Base-by-base conservation (phyloP, 2,888 invertebrate genomes). In the Papilio protenor region DNA sequence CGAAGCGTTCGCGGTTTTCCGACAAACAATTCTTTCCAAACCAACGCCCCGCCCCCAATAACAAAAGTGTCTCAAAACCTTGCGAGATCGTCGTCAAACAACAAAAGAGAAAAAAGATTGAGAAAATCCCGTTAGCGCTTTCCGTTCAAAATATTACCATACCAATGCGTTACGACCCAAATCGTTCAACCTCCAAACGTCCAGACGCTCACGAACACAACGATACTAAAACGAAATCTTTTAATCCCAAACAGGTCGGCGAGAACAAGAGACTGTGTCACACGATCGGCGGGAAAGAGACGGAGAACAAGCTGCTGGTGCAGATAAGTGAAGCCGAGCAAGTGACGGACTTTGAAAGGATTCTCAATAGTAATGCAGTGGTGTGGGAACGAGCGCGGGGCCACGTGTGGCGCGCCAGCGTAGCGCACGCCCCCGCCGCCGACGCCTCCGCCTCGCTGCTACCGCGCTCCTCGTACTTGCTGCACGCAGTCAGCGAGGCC, bases 331-430 rank as follows among this genome's bases (percentile, higher is more conserved):
- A 96, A 95, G 95, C 96, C 95, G 91, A 95, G 83, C 92, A 95
- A 95, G 94, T 95, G 88, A 91, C 91, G 55, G 95, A 96, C 92
- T 95, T 96, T 94, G 95, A 95, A 92, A 95, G 95, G 95, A 95
- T 96, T 95, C 96, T 96, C 88, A 93, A 92, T 90, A 93, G 93
- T 93, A 94, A 94, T 94, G 93, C 95, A 90, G 93, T 94, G 92
- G 92, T 91, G 92, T 91, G 90, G 84, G 92, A 92, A 86, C 90
- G 91, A 80, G 88, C 89, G 81, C 89, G 87, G 80, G 86, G 89
- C 49, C 91, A 92, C 87, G 92, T 93, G 91, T 94, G 94, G 94
- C 90, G 90, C 82, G 88, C 91, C 77, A 88, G 88, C 84, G 81
- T 82, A 77, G 85, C 59, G 59, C 59, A 59, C 59, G 59, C 59